Percentiles rank a stretch among this genome's conserved stretches.
These are phyloP conservation scores for Eulemur albifrons DNA, from an alignment of 2,797 vertebrate species.

Conservation along the genomic window DNA sequence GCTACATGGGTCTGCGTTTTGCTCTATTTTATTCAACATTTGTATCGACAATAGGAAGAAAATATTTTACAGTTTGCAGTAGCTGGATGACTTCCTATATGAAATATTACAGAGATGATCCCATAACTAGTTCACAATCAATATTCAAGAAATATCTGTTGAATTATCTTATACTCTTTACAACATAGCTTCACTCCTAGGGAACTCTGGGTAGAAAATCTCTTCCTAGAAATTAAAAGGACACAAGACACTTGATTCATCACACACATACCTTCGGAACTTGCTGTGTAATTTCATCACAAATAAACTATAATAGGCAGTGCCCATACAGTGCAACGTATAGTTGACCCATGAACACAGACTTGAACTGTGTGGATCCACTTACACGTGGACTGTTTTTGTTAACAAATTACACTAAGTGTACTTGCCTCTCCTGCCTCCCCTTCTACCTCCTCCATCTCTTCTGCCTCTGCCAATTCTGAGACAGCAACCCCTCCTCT, in stretches of 20 bases:
- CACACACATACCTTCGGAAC: background rate
- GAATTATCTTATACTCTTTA: background rate
- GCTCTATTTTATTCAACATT: background rate
- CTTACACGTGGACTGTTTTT: background rate
- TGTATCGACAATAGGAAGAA: background rate
- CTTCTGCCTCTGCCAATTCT: background rate
- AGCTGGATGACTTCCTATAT: background rate
- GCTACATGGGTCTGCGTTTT: background rate
- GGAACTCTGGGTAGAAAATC: constrained; percentile 37
- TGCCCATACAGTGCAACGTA: background rate
- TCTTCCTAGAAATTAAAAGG: constrained; percentile 14
- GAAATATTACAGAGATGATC: background rate
- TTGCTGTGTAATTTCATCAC: background rate
- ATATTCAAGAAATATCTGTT: constrained; percentile 1
- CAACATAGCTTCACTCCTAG: constrained; percentile 30
- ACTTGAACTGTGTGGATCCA: background rate
- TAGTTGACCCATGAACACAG: background rate
- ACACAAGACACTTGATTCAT: background rate
- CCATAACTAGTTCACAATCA: background rate
- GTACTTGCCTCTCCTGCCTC: background rate
- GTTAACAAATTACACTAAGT: background rate
- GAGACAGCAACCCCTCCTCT: background rate
- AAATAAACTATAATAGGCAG: background rate
- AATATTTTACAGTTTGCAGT: background rate
- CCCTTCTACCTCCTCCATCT: background rate